These are phyloP conservation scores for Sebastes iracundus DNA, from an alignment of 2,797 vertebrate genomes.

Conservation along the genomic window DNA sequence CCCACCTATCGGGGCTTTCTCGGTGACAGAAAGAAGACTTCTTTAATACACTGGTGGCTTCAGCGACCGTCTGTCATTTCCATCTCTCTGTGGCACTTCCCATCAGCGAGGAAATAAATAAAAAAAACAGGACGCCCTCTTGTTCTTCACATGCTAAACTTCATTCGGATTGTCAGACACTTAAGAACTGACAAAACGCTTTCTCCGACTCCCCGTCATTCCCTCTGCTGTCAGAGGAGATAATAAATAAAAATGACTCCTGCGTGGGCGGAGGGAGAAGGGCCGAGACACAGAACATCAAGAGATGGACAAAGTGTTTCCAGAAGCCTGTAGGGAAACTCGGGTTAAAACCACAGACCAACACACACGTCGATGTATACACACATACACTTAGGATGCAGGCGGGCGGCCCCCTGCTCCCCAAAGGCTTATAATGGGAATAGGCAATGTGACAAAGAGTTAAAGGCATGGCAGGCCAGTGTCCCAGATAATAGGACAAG, in stretches of 20 bases:
- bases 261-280: constrained; percentile 66
- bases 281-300: constrained; percentile 56
- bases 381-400: constrained; percentile 59
- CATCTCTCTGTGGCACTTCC: constrained; percentile 36
- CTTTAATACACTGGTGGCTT: constrained; percentile 83
- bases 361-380: constrained; percentile 44
- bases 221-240: constrained; percentile 73
- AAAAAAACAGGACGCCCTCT: constrained; percentile 50
- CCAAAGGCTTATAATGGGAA: constrained; percentile 72
- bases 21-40: constrained; percentile 85
- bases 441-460: constrained; percentile 75
- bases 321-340: constrained; percentile 64
- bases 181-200: constrained; percentile 84
- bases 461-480: constrained; percentile 69
- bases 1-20: constrained; percentile 54
- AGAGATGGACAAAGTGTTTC: constrained; percentile 75
- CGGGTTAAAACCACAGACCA: constrained; percentile 53
- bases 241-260: constrained; percentile 81
- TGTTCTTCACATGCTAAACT: constrained; percentile 77
- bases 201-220: constrained; percentile 68
- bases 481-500: constrained; percentile 77
- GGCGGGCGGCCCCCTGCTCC: constrained; percentile 58
- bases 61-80: constrained; percentile 68
- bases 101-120: constrained; percentile 50
- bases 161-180: constrained; percentile 81